phyloP scores from a whole-genome alignment of 1,140 invertebrate species.

The Berghia stephanieae region DNA sequence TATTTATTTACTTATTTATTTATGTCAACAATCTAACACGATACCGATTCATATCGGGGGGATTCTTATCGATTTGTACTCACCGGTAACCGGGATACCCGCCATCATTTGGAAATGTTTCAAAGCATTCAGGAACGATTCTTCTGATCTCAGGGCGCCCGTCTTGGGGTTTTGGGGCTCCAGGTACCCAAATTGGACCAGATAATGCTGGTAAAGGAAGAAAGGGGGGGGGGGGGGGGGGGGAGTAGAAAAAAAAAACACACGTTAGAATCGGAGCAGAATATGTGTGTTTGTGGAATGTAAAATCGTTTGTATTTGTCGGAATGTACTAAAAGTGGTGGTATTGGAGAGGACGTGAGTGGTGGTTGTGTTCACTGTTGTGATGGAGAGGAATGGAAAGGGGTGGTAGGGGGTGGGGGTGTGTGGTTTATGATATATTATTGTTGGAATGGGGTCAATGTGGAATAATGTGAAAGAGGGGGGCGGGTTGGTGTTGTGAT shows the following conservation, averaged over 20 bases:
- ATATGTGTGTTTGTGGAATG: neutral
- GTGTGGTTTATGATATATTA: too few species aligned
- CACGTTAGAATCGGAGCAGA: neutral
- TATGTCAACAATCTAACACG: too few species aligned
- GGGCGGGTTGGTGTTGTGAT: too few species aligned
- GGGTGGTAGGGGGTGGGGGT: too few species aligned
- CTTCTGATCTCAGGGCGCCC: constrained; percentile 68
- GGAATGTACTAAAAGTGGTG: too few species aligned
- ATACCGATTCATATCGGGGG: neutral
- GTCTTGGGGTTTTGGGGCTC: constrained; percentile 70
- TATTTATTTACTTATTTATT: too few species aligned
- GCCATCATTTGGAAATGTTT: constrained; percentile 43
- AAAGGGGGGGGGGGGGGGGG: neutral
- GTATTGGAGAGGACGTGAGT: too few species aligned
- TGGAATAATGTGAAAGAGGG: too few species aligned
- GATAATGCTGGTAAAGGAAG: constrained; percentile 41
- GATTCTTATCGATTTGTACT: constrained; percentile 12
- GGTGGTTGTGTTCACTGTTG: too few species aligned
- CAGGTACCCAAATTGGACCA: constrained; percentile 51
- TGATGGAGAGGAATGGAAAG: too few species aligned
- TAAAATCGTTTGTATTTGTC: neutral
- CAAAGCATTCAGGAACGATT: constrained; percentile 65
- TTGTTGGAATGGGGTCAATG: too few species aligned
- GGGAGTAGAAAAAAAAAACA: neutral
- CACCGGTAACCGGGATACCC: constrained; percentile 45